phyloP scores from a whole-genome alignment of 2,113 vertebrate genomes.

The Spea multiplicata region DNA sequence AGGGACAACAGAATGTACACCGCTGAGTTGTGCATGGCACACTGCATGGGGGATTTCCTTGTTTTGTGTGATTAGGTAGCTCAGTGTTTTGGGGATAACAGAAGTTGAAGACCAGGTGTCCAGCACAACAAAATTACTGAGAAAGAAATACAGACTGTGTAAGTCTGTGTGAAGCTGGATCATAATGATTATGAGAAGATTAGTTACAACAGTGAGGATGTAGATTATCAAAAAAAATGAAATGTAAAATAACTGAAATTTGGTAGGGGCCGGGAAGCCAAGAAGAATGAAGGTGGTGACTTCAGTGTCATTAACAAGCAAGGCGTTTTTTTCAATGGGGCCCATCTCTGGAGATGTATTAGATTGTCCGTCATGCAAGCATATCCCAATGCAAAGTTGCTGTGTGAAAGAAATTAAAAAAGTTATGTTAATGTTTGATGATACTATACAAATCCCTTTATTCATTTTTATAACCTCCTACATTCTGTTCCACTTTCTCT shows the following conservation, averaged over 20 bases:
- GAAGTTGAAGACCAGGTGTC: constrained; percentile 49
- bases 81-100: constrained; percentile 44
- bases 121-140: constrained; percentile 50
- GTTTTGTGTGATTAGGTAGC: constrained; percentile 30
- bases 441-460: too few species aligned
- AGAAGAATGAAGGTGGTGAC: constrained; percentile 38
- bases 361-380: too few species aligned
- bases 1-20: constrained; percentile 48
- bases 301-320: constrained; percentile 4
- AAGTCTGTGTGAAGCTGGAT: constrained; percentile 32
- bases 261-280: constrained; percentile 37
- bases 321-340: background rate
- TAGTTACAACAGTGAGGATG: constrained; percentile 44
- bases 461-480: too few species aligned
- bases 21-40: constrained; percentile 48
- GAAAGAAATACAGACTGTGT: constrained; percentile 51
- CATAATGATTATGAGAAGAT: constrained; percentile 35
- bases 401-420: too few species aligned
- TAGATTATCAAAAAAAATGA: constrained; percentile 39
- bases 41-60: constrained; percentile 46
- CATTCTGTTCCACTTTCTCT: too few species aligned
- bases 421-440: too few species aligned
- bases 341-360: constrained; percentile 1
- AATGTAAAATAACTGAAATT: constrained; percentile 34
- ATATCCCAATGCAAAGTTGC: too few species aligned